Evolutionary conservation across 2,113 vertebrate species (phyloP).

Genomic region (Toxotes chatareus): DNA sequence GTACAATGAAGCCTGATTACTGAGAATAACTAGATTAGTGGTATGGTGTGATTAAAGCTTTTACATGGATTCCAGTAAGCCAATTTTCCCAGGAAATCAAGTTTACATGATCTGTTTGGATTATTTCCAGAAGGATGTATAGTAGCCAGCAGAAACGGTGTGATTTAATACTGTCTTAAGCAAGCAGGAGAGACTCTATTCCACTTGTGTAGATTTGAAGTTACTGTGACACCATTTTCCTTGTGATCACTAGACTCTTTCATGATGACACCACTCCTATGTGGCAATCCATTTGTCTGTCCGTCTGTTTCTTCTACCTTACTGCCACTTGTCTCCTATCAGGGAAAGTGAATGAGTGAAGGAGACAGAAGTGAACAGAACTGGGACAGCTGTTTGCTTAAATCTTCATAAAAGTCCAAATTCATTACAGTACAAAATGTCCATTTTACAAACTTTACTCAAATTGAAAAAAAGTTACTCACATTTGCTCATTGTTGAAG

Average conservation of each 20-base stretch:
- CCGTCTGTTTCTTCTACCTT: not conserved
- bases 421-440: not conserved
- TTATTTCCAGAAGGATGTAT: conserved; percentile 14
- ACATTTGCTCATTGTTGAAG: not conserved
- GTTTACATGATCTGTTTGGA: not conserved
- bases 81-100: not conserved
- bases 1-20: not conserved
- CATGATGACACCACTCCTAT: not conserved
- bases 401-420: conserved; percentile 7
- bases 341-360: conserved; percentile 29
- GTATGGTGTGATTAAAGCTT: conserved; percentile 13
- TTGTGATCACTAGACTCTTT: not conserved
- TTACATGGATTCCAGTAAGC: conserved; percentile 6
- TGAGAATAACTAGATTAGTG: conserved; percentile 38
- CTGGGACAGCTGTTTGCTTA: conserved; percentile 22
- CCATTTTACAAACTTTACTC: not conserved
- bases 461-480: not conserved
- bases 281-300: not conserved
- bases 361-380: conserved; percentile 29
- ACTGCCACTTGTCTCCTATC: conserved; percentile 8
- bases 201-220: not conserved
- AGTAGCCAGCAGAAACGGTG: not conserved
- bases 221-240: not conserved
- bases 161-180: not conserved
- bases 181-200: not conserved